Evolutionary conservation across 53 echinoderm and acorn worm species (phyloP).

Genomic region (Luidia sarsii): DNA sequence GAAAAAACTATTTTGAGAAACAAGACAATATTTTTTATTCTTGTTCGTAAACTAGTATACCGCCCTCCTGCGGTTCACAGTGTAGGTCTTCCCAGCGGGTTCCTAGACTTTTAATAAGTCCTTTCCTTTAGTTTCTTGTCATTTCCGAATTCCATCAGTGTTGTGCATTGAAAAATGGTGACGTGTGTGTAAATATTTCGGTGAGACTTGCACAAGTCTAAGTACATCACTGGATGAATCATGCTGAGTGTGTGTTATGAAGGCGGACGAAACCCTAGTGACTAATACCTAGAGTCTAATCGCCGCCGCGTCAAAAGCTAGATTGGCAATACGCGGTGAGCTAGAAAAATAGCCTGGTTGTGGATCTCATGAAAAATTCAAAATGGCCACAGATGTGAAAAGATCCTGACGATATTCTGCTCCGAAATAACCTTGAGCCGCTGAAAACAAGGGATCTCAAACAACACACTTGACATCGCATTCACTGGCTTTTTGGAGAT

Average conservation of each 20-base stretch:
- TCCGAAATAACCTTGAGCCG: neutral
- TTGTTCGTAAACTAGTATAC: neutral
- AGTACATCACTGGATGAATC: slow-evolving; percentile 50
- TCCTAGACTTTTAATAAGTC: slow-evolving; percentile 12
- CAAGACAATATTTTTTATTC: no score
- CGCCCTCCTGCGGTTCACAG: slow-evolving; percentile 24
- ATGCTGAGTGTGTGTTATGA: slow-evolving; percentile 45
- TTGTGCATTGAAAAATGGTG: neutral
- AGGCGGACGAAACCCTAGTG: slow-evolving; percentile 4
- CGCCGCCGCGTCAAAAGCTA: slow-evolving; percentile 36
- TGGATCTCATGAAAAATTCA: slow-evolving; percentile 33
- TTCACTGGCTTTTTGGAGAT: neutral
- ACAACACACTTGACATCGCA: neutral
- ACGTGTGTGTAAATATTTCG: neutral
- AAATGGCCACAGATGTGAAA: slow-evolving; percentile 34
- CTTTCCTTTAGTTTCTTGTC: no score
- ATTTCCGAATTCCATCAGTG: no score
- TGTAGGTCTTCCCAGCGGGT: neutral
- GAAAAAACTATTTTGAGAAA: no score
- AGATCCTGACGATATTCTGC: slow-evolving; percentile 22
- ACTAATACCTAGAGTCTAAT: slow-evolving; percentile 47
- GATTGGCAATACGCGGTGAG: neutral
- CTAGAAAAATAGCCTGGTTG: slow-evolving; percentile 29
- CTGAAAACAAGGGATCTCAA: no score
- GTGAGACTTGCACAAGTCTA: slow-evolving; percentile 14